phyloP scores from a whole-genome alignment of 2,113 vertebrate species.

The Ciconia maguari region DNA sequence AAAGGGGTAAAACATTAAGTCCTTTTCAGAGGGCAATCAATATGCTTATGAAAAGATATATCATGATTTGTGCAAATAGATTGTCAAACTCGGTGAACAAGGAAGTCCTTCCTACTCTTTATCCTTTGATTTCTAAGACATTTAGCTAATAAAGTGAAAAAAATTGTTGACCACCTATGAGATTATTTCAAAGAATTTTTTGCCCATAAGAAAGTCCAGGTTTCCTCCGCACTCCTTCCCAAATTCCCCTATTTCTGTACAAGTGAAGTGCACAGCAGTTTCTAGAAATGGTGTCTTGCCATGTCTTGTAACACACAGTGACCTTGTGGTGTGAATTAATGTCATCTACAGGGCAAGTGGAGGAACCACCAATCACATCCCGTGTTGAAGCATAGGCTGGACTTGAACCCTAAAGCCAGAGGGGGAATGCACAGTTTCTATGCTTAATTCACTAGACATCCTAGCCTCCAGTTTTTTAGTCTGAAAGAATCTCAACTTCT shows the following conservation, averaged over 20 bases:
- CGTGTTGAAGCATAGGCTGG: not conserved
- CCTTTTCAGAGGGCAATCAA: not conserved
- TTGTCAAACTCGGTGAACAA: not conserved
- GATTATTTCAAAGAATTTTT: not conserved
- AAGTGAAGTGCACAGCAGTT: not conserved
- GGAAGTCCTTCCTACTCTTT: not conserved
- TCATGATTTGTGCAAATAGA: not conserved
- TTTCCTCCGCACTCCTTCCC: not conserved
- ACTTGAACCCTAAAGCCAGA: not conserved
- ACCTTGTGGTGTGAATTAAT: not conserved
- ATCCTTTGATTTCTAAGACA: not conserved
- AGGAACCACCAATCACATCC: not conserved
- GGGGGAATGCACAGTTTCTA: not conserved
- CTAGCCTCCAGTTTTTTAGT: not conserved
- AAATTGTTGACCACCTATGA: not conserved
- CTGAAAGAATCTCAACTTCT: constrained; percentile 25
- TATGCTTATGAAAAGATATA: not conserved
- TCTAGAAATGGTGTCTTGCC: not conserved
- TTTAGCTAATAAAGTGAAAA: not conserved
- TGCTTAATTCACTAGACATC: constrained; percentile 23
- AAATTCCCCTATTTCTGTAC: not conserved
- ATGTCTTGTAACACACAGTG: not conserved
- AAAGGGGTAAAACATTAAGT: not conserved
- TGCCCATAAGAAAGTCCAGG: not conserved
- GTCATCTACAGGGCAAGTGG: not conserved